Evolutionary conservation across 2,797 vertebrate genomes (phyloP), one percentile per base, ranked within the genome.

Genomic region (Dallia pectoralis): DNA sequence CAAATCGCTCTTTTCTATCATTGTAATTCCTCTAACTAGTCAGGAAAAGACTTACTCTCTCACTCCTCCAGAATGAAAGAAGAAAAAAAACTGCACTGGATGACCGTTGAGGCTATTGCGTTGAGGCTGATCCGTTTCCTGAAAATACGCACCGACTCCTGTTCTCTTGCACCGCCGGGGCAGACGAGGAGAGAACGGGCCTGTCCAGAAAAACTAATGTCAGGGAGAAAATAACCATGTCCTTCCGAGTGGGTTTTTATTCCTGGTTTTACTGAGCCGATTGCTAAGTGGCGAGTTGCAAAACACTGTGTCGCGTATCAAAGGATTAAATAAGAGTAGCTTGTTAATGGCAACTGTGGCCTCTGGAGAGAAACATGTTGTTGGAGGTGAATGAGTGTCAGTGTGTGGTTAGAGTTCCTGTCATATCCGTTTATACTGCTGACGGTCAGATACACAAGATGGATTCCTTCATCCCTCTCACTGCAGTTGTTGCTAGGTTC

Each of bases 371-470:
- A 18, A 62, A 62, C 15, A 29, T 62, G n/a, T 56, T 56, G 51
- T 62, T 11, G 9, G 27, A 62, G 59, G 5, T 62, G 59, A 62
- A 62, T 30, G 25, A 62, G 59, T 62, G 14, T 12, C 59, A 62
- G 19, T 56, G 15, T 18, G 22, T 53, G 51, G 51, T 56, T 56
- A 25, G 25, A 62, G 25, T 25, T 62, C 27, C 59, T 62, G 59
- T 62, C 59, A 29, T 62, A 7, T 7, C 59, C 27, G 59, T 62
- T 62, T 62, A 62, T 62, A 62, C 59, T 62, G 59, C 59, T 29
- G 59, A 27, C 25, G 12, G 59, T 30, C 25, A 27, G 59, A 27
- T 27, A 30, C 27, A 30, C 29, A 30, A 29, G 29, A 67, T 47
- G 65, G 65, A 67, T 44, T n/a, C 65, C 18, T 67, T 40, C 47